phyloP scores from a whole-genome alignment of 2,888 invertebrate species.

The Marronus borbonicus region DNA sequence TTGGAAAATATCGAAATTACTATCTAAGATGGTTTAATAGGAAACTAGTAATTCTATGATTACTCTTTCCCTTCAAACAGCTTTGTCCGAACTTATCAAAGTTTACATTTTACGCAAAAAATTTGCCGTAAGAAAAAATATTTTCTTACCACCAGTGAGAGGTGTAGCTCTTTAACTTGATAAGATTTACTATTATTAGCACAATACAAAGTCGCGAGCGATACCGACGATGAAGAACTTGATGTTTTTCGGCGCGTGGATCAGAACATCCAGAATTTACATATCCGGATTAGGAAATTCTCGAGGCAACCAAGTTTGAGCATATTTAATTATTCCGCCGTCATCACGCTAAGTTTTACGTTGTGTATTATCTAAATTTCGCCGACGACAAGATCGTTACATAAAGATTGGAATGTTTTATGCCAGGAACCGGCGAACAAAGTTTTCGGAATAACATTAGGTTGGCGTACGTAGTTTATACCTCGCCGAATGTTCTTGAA shows the following conservation, averaged over 20 bases:
- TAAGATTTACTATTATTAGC: too few relatives aligned
- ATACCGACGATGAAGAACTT: conserved; percentile 1
- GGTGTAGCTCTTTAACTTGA: too few relatives aligned
- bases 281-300: conserved; percentile 20
- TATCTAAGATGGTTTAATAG: too few relatives aligned
- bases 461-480: neutral
- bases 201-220: conserved; percentile 1
- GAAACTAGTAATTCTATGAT: too few relatives aligned
- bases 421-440: neutral
- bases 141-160: too few relatives aligned
- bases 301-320: conserved; percentile 29
- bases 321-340: conserved; percentile 30
- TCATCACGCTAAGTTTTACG: conserved; percentile 13
- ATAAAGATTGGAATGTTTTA: conserved; percentile 15
- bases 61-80: too few relatives aligned
- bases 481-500: neutral
- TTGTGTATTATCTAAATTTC: conserved; percentile 34
- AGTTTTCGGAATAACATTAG: conserved; percentile 6
- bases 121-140: too few relatives aligned
- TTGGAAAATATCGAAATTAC: too few relatives aligned
- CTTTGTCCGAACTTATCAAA: too few relatives aligned
- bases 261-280: conserved; percentile 19
- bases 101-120: too few relatives aligned
- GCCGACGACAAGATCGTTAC: conserved; percentile 10
- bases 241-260: neutral